Conservation (phyloP, 64 coral and sea anemone species). For the Hydrozoanthus tunicans region DNA sequence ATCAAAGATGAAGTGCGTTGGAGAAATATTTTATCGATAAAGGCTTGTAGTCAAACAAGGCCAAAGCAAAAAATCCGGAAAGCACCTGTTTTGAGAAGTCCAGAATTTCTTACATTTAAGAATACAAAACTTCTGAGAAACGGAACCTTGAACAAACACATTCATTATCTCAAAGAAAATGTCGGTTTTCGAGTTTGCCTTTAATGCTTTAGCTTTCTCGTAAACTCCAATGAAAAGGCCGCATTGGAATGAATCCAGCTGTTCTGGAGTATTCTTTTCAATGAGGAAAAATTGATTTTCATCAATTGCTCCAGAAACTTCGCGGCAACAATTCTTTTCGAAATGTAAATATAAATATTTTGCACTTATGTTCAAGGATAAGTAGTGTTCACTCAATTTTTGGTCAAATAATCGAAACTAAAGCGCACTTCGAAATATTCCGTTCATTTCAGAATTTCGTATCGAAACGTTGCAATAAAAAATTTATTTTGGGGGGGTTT, state of each 20-base stretch:
- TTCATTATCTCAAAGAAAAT: slow-evolving; percentile 41
- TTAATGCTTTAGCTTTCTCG: slow-evolving; percentile 5
- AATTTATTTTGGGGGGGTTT: not conserved
- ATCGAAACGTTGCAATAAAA: not conserved
- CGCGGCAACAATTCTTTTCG: not conserved
- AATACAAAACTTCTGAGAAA: not conserved
- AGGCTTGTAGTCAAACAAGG: too few relatives aligned
- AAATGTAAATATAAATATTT: slow-evolving; percentile 3
- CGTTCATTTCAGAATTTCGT: not conserved
- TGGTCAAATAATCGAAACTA: not conserved
- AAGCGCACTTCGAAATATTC: not conserved
- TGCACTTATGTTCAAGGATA: not conserved
- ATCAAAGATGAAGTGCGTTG: too few relatives aligned
- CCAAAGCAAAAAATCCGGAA: not conserved
- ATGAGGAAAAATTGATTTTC: slow-evolving; percentile 15
- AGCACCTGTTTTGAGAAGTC: not conserved
- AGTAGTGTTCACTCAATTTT: not conserved
- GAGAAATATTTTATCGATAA: too few relatives aligned
- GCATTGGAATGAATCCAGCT: slow-evolving; percentile 22
- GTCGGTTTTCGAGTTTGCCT: slow-evolving; percentile 11
- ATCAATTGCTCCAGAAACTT: slow-evolving; percentile 31
- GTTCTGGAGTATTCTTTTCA: not conserved
- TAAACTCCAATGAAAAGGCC: slow-evolving; percentile 16
- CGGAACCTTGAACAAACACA: not conserved
- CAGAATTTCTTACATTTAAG: not conserved